Evolutionary conservation across 2,113 vertebrate species (phyloP).

Genomic region (Myanophis thanlyinensis): DNA sequence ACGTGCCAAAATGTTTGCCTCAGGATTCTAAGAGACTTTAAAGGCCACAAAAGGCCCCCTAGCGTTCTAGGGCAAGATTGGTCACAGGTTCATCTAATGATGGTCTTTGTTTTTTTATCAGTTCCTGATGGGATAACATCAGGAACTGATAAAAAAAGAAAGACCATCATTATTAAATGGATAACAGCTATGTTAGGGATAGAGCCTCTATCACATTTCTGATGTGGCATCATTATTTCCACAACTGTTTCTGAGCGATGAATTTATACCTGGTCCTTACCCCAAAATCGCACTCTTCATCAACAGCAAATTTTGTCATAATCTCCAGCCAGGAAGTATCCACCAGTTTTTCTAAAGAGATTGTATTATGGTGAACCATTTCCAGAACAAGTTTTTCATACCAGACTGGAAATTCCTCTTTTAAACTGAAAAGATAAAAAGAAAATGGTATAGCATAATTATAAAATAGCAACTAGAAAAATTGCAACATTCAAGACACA

Average conservation of each 20-base stretch:
- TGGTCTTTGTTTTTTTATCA: no score
- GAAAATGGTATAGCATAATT: not conserved
- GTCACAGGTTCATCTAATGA: not conserved
- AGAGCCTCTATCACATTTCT: not conserved
- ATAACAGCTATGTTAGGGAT: not conserved
- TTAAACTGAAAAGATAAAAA: conserved; percentile 76
- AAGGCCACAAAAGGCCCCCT: not conserved
- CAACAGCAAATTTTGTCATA: conserved; percentile 95
- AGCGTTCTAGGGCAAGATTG: no score
- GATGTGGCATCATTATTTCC: not conserved
- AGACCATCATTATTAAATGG: not conserved
- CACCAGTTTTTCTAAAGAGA: conserved; percentile 95
- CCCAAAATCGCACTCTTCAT: conserved; percentile 95
- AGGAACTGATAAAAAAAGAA: no score
- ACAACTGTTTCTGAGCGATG: not conserved
- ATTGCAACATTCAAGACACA: not conserved
- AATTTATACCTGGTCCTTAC: conserved; percentile 65
- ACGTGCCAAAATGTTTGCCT: not conserved
- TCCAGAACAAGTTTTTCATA: conserved; percentile 96
- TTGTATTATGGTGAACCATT: conserved; percentile 96
- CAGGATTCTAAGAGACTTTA: not conserved
- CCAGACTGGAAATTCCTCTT: conserved; percentile 95
- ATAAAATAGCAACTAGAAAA: not conserved
- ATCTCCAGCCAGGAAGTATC: conserved; percentile 95
- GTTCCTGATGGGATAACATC: no score